phyloP scores from a whole-genome alignment of 92 coral and sea anemone species.

The Palythoa grandiflora region DNA sequence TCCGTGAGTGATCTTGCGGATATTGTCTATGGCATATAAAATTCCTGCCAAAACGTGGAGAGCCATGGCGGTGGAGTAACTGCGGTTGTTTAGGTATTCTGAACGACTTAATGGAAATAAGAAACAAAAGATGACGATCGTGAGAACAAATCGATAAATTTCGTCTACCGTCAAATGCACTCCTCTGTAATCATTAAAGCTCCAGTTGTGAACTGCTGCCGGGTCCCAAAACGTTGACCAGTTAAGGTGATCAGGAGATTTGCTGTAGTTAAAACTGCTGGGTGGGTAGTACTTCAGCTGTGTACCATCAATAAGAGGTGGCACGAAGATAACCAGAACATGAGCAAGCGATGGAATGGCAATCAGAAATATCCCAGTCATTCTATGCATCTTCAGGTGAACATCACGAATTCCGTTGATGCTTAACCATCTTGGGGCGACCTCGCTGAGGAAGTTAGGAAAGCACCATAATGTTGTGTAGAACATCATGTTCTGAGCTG shows the following conservation, averaged over 20 bases:
- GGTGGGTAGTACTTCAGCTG: constrained; percentile 64
- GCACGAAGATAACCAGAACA: constrained; percentile 67
- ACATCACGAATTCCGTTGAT: constrained; percentile 67
- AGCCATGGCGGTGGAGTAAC: constrained; percentile 66
- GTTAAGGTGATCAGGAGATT: constrained; percentile 55
- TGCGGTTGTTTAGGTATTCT: constrained; percentile 55
- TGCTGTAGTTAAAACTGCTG: constrained; percentile 62
- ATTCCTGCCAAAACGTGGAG: constrained; percentile 57
- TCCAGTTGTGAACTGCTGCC: constrained; percentile 69
- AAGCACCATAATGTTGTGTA: constrained; percentile 70
- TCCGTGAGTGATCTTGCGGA: constrained; percentile 68
- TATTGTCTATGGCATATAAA: constrained; percentile 69
- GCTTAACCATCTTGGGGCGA: constrained; percentile 57
- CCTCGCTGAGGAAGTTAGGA: constrained; percentile 63
- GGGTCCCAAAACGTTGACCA: constrained; percentile 75
- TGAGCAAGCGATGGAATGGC: constrained; percentile 71
- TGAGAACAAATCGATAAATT: constrained; percentile 58
- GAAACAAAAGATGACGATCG: constrained; percentile 62
- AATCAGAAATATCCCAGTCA: constrained; percentile 68
- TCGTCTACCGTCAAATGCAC: constrained; percentile 70
- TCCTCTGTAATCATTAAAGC: constrained; percentile 63
- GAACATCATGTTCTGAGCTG: constrained; percentile 72
- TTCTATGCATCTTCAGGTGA: constrained; percentile 53
- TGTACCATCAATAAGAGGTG: constrained; percentile 69
- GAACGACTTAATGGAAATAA: constrained; percentile 67